phyloP scores from a whole-genome alignment of 2,888 invertebrate genomes.

The Sesia bembeciformis region DNA sequence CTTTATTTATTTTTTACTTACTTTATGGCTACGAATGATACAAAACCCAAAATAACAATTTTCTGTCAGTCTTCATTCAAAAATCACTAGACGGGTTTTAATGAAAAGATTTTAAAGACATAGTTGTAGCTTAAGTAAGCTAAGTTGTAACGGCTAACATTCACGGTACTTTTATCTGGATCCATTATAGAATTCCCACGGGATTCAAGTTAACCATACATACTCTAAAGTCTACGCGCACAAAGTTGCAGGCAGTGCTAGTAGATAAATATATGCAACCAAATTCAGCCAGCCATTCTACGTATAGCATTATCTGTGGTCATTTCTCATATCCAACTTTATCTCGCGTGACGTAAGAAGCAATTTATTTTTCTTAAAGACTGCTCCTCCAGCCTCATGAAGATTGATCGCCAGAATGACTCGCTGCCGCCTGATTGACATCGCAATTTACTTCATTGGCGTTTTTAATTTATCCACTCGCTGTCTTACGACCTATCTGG shows the following conservation, averaged over 20 bases:
- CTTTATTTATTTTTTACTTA: too few species aligned
- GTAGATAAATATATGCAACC: neutral
- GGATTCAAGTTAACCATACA: too few species aligned
- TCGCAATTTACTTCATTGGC: conserved; percentile 62
- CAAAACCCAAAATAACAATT: too few species aligned
- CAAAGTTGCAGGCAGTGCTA: neutral
- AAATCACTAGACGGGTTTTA: too few species aligned
- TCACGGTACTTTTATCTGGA: too few species aligned
- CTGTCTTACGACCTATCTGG: conserved; percentile 19
- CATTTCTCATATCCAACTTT: conserved; percentile 25
- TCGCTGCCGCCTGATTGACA: conserved; percentile 52
- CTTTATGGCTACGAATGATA: too few species aligned
- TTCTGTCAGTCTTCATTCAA: too few species aligned
- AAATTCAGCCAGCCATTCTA: neutral
- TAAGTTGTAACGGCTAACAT: too few species aligned
- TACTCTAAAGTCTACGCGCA: neutral
- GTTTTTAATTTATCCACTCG: conserved; percentile 58
- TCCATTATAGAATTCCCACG: too few species aligned
- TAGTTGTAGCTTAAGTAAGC: too few species aligned
- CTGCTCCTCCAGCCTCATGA: conserved; percentile 41
- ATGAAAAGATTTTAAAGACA: too few species aligned
- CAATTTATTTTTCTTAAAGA: conserved; percentile 64
- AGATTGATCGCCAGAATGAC: conserved; percentile 60
- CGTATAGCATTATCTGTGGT: neutral
- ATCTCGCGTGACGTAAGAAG: conserved; percentile 33